phyloP scores from a whole-genome alignment of 2,113 vertebrate species.

The Epinephelus fuscoguttatus region DNA sequence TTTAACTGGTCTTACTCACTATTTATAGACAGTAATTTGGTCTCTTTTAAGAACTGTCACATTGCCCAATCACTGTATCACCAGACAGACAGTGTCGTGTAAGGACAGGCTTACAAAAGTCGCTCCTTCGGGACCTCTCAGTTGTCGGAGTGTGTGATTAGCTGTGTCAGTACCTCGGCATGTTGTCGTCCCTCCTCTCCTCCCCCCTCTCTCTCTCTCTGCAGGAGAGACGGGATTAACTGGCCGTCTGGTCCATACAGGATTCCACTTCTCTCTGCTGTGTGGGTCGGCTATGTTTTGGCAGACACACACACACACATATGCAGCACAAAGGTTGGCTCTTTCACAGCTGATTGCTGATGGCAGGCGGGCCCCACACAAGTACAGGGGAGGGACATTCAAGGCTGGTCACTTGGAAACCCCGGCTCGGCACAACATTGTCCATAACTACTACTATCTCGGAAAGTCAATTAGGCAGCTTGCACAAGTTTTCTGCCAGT shows the following conservation, averaged over 20 bases:
- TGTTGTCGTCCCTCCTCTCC: slow-evolving; percentile 47
- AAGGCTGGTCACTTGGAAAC: slow-evolving; percentile 60
- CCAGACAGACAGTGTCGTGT: slow-evolving; percentile 18
- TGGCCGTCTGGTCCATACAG: slow-evolving; percentile 66
- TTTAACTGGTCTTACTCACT: neutral
- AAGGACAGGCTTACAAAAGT: slow-evolving; percentile 44
- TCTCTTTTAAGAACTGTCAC: neutral
- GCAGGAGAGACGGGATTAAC: slow-evolving; percentile 69
- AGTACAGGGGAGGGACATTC: slow-evolving; percentile 43
- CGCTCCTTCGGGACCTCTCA: slow-evolving; percentile 30
- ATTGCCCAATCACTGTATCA: slow-evolving; percentile 1
- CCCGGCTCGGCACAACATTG: slow-evolving; percentile 40
- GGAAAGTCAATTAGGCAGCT: slow-evolving; percentile 29
- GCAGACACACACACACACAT: slow-evolving; percentile 13
- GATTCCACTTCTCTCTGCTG: slow-evolving; percentile 44
- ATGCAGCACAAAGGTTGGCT: slow-evolving; percentile 2
- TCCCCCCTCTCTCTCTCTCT: slow-evolving; percentile 34
- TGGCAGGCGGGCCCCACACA: slow-evolving; percentile 32
- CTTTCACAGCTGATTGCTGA: slow-evolving; percentile 22
- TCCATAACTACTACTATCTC: slow-evolving; percentile 16
- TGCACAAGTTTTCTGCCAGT: neutral
- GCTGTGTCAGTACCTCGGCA: slow-evolving; percentile 54
- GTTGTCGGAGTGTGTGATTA: slow-evolving; percentile 64
- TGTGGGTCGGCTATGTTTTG: slow-evolving; percentile 53
- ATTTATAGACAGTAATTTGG: neutral